Conservation (phyloP, 2,113 vertebrate species). For the Pachyramphus minor region DNA sequence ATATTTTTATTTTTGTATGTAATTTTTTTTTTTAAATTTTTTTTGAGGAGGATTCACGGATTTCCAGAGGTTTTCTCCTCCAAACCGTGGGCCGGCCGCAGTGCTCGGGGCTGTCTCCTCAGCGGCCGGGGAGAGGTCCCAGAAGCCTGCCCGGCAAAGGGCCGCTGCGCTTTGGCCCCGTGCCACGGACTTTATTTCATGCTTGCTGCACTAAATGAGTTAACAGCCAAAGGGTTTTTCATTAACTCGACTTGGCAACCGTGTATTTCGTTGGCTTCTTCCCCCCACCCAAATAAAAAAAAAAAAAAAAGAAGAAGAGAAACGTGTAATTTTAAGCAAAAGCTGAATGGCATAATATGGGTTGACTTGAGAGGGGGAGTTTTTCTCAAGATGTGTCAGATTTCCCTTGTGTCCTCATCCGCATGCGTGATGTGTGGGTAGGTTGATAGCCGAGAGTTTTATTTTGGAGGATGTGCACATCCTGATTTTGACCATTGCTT, state of each 20-base stretch:
- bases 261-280: neutral
- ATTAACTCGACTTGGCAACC: conserved; percentile 66
- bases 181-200: conserved; percentile 51
- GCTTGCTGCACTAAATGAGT: conserved; percentile 61
- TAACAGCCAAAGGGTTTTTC: conserved; percentile 67
- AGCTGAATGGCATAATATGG: neutral
- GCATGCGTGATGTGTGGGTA: fast-evolving
- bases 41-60: neutral
- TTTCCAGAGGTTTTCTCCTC: neutral
- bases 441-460: neutral
- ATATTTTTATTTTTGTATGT: too few relatives aligned
- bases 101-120: neutral
- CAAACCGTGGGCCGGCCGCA: neutral
- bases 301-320: neutral
- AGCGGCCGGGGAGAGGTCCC: neutral
- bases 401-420: neutral
- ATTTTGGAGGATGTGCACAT: fast-evolving
- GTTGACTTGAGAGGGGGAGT: neutral
- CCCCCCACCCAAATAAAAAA: fast-evolving
- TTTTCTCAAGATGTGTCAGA: neutral
- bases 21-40: too few relatives aligned
- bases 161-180: neutral
- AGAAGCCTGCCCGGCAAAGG: neutral
- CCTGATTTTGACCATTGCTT: neutral
- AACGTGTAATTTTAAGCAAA: neutral